These are phyloP conservation scores for Prorops nasuta DNA, from an alignment of 1,140 invertebrate species.

Conservation along the genomic window DNA sequence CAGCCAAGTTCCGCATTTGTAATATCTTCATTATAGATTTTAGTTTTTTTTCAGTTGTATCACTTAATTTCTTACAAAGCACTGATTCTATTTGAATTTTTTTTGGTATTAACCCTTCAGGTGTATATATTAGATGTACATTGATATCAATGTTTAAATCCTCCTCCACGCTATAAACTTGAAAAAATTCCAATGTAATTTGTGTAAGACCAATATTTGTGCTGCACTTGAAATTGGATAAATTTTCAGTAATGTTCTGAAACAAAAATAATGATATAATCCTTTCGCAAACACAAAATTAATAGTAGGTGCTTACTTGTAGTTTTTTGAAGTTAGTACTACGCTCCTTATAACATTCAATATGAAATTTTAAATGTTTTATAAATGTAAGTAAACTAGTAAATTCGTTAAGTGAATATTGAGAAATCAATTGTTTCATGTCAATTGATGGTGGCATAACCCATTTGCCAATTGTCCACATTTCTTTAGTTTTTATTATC, in stretches of 20 bases:
- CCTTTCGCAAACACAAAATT: background rate
- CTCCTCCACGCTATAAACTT: constrained; percentile 8
- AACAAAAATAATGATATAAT: constrained; percentile 10
- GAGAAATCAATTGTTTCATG: constrained; percentile 12
- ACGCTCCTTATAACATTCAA: constrained; percentile 23
- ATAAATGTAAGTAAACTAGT: constrained; percentile 20
- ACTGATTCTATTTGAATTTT: constrained; percentile 16
- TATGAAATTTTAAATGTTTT: constrained; percentile 21
- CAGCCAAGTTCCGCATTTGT: too few relatives aligned
- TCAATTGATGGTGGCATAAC: constrained; percentile 28
- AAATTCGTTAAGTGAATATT: constrained; percentile 14
- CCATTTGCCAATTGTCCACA: constrained; percentile 29
- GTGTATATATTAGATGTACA: constrained; percentile 22
- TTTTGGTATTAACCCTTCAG: constrained; percentile 15
- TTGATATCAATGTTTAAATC: constrained; percentile 12
- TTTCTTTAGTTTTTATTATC: constrained; percentile 11
- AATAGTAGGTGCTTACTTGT: constrained; percentile 13
- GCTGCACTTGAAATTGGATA: constrained; percentile 16
- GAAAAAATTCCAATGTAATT: constrained; percentile 18
- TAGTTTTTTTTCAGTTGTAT: background rate
- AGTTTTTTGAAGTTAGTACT: constrained; percentile 24
- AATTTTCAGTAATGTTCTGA: constrained; percentile 5
- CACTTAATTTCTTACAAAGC: background rate
- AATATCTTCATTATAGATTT: constrained; percentile 6
- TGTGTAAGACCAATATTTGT: constrained; percentile 13